phyloP scores from a whole-genome alignment of 2,797 vertebrate genomes.

The Enteromius unitaeniatus region DNA sequence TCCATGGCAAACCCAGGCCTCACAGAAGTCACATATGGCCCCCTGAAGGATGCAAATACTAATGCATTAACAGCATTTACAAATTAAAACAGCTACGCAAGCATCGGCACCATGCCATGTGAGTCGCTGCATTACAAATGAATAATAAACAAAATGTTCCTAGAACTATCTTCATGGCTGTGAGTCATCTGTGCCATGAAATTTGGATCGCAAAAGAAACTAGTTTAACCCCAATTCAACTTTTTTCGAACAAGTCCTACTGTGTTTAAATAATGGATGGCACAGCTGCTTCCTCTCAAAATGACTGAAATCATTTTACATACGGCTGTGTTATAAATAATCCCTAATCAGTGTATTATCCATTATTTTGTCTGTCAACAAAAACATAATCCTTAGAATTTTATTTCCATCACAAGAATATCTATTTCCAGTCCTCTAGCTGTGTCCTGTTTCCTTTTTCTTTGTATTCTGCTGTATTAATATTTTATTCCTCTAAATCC shows the following conservation, averaged over 20 bases:
- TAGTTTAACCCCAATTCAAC: too few species aligned
- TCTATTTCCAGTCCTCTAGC: neutral
- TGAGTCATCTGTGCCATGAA: neutral
- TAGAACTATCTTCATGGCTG: neutral
- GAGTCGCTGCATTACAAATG: too few species aligned
- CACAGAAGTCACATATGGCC: slow-evolving; percentile 98
- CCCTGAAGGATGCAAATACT: slow-evolving; percentile 72
- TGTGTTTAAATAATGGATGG: neutral
- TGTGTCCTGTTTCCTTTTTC: neutral
- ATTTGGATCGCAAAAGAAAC: too few species aligned
- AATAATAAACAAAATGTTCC: too few species aligned
- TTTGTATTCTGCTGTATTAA: neutral
- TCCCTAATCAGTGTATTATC: neutral
- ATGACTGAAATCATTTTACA: neutral
- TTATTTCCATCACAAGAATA: neutral
- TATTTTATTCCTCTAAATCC: neutral
- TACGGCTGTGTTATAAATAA: neutral
- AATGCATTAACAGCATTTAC: neutral
- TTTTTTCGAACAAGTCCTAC: too few species aligned
- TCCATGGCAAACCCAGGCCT: slow-evolving; percentile 97
- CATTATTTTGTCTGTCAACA: neutral
- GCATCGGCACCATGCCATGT: neutral
- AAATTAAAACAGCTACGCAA: too few species aligned
- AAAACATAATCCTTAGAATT: neutral
- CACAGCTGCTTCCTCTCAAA: neutral